phyloP scores from a whole-genome alignment of 2,888 invertebrate species.

The Diabrotica balteata region DNA sequence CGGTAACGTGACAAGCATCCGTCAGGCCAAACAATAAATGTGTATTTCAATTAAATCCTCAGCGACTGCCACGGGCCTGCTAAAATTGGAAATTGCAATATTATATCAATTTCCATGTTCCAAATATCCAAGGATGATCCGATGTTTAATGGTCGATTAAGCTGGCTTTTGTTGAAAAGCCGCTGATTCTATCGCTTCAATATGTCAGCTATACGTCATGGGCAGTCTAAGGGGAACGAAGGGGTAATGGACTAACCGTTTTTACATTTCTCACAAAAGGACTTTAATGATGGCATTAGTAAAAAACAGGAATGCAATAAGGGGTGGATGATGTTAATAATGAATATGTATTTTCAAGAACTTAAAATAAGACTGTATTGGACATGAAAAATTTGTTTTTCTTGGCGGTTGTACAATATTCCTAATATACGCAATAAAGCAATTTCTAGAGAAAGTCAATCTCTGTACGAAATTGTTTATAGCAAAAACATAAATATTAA shows the following conservation, averaged over 20 bases:
- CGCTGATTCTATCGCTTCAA: conserved; percentile 8
- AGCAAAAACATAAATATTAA: too few relatives aligned
- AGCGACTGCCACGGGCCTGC: background rate
- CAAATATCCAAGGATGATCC: conserved; percentile 21
- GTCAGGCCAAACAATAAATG: background rate
- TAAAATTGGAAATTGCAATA: conserved; percentile 20
- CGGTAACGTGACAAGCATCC: background rate
- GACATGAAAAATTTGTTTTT: too few relatives aligned
- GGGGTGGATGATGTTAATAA: too few relatives aligned
- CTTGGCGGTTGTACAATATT: too few relatives aligned
- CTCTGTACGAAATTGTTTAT: too few relatives aligned
- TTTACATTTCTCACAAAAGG: background rate
- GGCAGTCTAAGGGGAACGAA: background rate
- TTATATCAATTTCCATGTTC: conserved; percentile 21
- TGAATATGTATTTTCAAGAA: too few relatives aligned
- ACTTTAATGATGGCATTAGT: too few relatives aligned
- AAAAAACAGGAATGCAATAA: too few relatives aligned
- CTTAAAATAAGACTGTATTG: too few relatives aligned
- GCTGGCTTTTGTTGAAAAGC: conserved; percentile 18
- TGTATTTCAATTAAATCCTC: conserved; percentile 5
- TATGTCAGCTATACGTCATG: conserved; percentile 16
- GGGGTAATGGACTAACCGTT: background rate
- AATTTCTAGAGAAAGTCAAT: too few relatives aligned
- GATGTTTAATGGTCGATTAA: conserved; percentile 21
- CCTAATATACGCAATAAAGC: too few relatives aligned